A percentile compares a stretch with the other conserved stretches of the same genome.
Conservation (phyloP, 2,113 vertebrate species). For the Saguinus imperator region DNA sequence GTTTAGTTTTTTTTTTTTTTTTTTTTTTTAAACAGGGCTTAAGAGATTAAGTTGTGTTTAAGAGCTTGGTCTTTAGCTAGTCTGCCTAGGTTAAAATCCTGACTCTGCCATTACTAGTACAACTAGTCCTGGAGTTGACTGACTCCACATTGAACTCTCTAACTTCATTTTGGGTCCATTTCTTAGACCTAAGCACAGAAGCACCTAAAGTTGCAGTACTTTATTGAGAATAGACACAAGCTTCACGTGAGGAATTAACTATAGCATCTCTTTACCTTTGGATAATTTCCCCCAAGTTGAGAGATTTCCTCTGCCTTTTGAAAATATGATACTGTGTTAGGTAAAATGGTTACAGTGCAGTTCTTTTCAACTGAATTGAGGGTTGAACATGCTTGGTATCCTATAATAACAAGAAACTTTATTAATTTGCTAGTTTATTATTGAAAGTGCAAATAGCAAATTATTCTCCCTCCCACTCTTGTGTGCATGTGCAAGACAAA, state of each 20-base stretch:
- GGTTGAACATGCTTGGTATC: not conserved
- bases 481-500: slow-evolving; percentile 71
- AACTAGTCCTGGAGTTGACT: not conserved
- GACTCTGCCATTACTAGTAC: not conserved
- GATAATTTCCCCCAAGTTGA: not conserved
- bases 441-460: slow-evolving; percentile 57
- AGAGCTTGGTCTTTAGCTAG: slow-evolving; percentile 6
- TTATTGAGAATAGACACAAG: slow-evolving; percentile 22
- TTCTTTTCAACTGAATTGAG: not conserved
- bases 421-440: slow-evolving; percentile 62
- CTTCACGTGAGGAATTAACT: not conserved
- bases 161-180: slow-evolving; percentile 22
- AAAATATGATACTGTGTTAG: not conserved
- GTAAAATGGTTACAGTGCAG: not conserved
- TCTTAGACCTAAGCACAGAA: slow-evolving; percentile 36
- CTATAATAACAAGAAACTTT: not conserved
- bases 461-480: not conserved
- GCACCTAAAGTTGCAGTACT: not conserved
- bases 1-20: not conserved
- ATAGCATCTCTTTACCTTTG: not conserved
- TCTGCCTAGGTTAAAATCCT: slow-evolving; percentile 15
- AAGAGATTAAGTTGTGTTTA: not conserved
- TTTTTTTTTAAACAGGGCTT: not conserved
- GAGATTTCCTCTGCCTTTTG: slow-evolving; percentile 34
- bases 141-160: not conserved